These are phyloP conservation scores for Diplolepis rosae DNA, from an alignment of 2,888 invertebrate genomes.

Conservation along the genomic window DNA sequence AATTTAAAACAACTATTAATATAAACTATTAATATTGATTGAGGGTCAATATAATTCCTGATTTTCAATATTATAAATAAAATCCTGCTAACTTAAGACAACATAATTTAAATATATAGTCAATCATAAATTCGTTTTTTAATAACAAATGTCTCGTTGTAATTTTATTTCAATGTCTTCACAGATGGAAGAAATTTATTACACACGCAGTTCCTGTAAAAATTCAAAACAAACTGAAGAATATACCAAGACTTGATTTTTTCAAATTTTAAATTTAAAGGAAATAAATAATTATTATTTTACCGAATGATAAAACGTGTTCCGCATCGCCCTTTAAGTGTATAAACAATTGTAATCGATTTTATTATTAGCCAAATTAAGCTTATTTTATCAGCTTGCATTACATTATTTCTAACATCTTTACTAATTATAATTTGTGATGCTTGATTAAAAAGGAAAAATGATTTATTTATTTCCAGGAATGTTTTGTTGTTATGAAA, in stretches of 20 bases:
- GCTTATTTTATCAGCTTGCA: background rate
- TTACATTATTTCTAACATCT: too few species aligned
- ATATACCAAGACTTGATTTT: background rate
- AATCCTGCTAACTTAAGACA: too few species aligned
- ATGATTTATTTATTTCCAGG: background rate
- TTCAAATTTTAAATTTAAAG: background rate
- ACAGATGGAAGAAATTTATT: background rate
- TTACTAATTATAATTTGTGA: background rate
- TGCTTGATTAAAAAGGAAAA: background rate
- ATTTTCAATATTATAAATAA: too few species aligned
- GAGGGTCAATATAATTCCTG: too few species aligned
- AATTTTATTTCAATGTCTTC: background rate
- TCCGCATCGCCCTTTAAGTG: too few species aligned
- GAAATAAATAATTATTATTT: background rate
- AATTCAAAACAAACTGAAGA: background rate
- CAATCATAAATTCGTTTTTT: too few species aligned
- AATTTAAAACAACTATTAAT: too few species aligned
- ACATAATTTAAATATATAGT: too few species aligned
- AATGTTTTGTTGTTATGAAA: background rate
- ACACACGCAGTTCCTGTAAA: background rate
- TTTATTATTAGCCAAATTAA: background rate
- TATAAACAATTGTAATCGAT: background rate
- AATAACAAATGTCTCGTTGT: too few species aligned
- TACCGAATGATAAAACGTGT: background rate
- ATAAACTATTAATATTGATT: too few species aligned